These are phyloP conservation scores for Ramphastos sulfuratus DNA, from an alignment of 2,113 vertebrate species.

Conservation along the genomic window DNA sequence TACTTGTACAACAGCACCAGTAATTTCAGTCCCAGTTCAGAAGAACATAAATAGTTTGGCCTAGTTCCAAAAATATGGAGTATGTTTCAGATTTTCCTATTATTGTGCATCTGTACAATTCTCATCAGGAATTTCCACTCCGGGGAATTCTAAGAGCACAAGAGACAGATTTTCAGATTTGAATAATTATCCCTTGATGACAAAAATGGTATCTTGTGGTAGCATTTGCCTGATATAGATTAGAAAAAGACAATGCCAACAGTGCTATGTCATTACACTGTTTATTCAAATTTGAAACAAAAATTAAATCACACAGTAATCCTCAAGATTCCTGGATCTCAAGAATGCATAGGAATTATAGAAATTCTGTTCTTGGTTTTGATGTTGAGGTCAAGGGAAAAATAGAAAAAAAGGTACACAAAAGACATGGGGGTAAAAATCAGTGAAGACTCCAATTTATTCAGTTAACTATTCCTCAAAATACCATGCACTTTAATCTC, in stretches of 20 bases:
- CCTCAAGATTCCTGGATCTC: neutral
- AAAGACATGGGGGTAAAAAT: neutral
- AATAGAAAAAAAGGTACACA: neutral
- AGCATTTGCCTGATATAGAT: neutral
- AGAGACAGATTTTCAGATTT: conserved; percentile 8
- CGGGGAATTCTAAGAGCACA: neutral
- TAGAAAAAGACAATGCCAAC: neutral
- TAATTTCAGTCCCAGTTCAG: conserved; percentile 5
- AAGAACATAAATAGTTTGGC: conserved; percentile 36
- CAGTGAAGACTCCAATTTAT: neutral
- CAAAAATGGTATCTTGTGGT: neutral
- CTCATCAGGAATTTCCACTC: conserved; percentile 32
- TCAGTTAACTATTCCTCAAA: neutral
- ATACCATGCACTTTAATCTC: neutral
- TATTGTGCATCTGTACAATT: neutral
- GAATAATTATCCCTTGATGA: conserved; percentile 4
- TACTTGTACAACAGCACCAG: conserved; percentile 34
- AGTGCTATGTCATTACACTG: neutral
- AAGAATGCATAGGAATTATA: neutral
- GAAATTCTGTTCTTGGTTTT: neutral
- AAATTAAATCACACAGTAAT: neutral
- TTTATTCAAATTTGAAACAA: conserved; percentile 2
- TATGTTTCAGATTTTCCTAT: neutral
- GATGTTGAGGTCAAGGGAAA: neutral
- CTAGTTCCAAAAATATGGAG: conserved; percentile 5